Conservation (phyloP, 1,140 invertebrate genomes). For the Meloidogyne floridensis region DNA sequence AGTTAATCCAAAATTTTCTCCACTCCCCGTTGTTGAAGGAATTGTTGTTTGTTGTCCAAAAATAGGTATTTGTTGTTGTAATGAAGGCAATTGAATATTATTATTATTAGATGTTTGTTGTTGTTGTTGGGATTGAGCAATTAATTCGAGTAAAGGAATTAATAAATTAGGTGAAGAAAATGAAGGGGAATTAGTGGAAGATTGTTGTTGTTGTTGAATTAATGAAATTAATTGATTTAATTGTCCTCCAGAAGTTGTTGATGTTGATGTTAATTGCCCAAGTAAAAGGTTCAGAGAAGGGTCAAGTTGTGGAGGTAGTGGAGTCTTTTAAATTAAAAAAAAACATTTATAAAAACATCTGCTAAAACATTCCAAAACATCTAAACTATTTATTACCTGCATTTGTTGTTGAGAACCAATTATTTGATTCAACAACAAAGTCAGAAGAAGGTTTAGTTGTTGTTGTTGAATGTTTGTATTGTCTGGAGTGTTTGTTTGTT, state of each 20-base stretch:
- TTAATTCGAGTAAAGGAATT: slow-evolving; percentile 6
- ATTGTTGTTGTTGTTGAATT: neutral
- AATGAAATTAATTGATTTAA: slow-evolving; percentile 6
- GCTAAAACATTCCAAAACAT: neutral
- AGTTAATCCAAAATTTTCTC: slow-evolving; percentile 9
- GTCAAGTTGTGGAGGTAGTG: neutral
- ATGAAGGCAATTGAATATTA: slow-evolving; percentile 7
- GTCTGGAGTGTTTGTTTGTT: neutral
- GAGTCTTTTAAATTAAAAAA: neutral
- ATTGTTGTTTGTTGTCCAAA: slow-evolving; percentile 3
- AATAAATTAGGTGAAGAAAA: neutral
- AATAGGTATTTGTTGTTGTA: neutral
- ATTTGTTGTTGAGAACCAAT: neutral
- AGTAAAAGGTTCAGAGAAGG: neutral
- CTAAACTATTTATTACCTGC: neutral
- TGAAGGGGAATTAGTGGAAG: neutral
- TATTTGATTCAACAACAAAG: neutral
- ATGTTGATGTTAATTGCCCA: neutral
- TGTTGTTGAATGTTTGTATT: neutral
- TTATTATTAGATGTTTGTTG: neutral
- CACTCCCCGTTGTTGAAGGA: slow-evolving; percentile 1
- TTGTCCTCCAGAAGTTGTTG: neutral
- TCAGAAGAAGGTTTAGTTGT: neutral
- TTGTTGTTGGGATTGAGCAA: neutral
- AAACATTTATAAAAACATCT: neutral